Evolutionary conservation across 2,797 vertebrate species (phyloP).

Genomic region (Hydrophis major): DNA sequence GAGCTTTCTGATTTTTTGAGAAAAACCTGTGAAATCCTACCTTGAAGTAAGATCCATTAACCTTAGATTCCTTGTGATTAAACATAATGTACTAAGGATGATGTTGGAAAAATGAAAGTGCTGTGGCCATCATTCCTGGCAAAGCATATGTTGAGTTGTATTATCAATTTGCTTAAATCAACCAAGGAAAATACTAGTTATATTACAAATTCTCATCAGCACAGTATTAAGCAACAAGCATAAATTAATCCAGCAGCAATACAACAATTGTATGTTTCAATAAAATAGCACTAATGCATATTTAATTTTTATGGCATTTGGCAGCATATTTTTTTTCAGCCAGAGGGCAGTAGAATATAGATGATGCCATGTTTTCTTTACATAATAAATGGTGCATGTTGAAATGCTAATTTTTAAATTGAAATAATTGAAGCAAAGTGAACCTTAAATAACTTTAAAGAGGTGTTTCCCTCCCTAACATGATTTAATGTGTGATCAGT

Average conservation of each 20-base stretch:
- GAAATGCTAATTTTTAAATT: conserved; percentile 51
- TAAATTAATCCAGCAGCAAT: conserved; percentile 34
- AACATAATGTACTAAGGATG: not conserved
- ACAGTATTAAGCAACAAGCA: conserved; percentile 41
- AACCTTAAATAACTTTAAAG: conserved; percentile 53
- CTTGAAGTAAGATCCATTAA: not conserved
- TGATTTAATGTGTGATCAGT: conserved; percentile 41
- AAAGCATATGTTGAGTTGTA: not conserved
- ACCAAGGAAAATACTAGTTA: conserved; percentile 4
- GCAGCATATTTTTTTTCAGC: conserved; percentile 31
- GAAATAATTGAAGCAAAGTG: conserved; percentile 46
- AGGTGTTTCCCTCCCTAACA: conserved; percentile 47
- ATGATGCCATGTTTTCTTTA: not conserved
- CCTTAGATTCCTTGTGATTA: not conserved
- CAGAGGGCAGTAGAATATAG: conserved; percentile 41
- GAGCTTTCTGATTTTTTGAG: not conserved
- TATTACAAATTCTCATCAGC: conserved; percentile 39
- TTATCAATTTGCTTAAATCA: not conserved
- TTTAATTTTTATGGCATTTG: conserved; percentile 43
- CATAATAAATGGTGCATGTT: conserved; percentile 17
- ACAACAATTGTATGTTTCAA: conserved; percentile 48
- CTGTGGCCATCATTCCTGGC: not conserved
- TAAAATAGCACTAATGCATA: conserved; percentile 51
- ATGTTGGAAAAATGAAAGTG: not conserved
- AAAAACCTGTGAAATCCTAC: not conserved